Evolutionary conservation across 2,888 invertebrate species (phyloP), one percentile per base, ranked within the genome.

Genomic region (Platypus cylindrus): DNA sequence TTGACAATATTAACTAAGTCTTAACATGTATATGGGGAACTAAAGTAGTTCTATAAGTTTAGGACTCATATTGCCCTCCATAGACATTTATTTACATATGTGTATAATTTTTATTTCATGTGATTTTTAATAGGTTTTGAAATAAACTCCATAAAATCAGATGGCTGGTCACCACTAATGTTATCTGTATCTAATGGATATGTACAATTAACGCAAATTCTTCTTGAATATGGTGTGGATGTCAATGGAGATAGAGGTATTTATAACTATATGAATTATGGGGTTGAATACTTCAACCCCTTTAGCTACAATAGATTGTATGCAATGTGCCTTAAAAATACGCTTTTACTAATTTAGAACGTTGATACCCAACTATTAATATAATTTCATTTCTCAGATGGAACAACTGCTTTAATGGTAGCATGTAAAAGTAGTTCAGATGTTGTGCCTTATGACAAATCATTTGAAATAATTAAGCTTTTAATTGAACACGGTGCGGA

Each of bases 401-500:
- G 69, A n/a, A 65, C 65, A 33, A 74, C 74, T 23, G 68, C 73
- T 15, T 54, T 77, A 32, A 75, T 77, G 74, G 67, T 70, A 41
- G 66, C 70, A 17, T 75, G 75, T 48, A 74, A 71, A 47, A 64
- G 60, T 46, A 68, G 66, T 40, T 60, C 59, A n/a, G 52, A 59
- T 22, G 58, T 58, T 18, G 48, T 56, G 3, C 58, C 66, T 32
- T 58, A 62, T 31, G 57, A 61, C 40, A 68, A 74, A 38, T 62
- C 73, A 14, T 38, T 52, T 11, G 40, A 49, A 28, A 43, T 58
- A 27, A 45, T 58, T 15, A 52, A 57, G 25, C 50, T 60, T 32
- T 62, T 78, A 14, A 53, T 76, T 27, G 56, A 68, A 26, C 66
- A 66, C 28, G 65, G 64, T 3, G 70, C 67, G 24, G 55, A 71